Evolutionary conservation across 2,797 vertebrate species (phyloP), one percentile per base, ranked within the genome.

Genomic region (Agapornis canus): DNA sequence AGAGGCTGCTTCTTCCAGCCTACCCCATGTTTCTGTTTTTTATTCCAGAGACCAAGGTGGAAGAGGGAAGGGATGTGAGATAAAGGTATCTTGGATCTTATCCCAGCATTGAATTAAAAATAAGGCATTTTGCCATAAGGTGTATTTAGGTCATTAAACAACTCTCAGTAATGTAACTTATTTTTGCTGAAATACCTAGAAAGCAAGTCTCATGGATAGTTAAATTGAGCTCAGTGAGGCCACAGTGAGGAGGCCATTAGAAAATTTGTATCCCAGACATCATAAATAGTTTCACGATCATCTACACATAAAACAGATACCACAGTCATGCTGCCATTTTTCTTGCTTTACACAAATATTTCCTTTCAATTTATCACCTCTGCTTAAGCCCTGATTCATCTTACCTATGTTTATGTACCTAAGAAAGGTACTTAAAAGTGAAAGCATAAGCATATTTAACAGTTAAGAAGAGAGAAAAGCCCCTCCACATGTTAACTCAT

Each of bases 161-260:
- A 2, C 16, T 66, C 47, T 77, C 37, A 51, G 21, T 43, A n/a
- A 11, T 13, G 5, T 27, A 85, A 47, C 11, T 48, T 14, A 11
- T 4, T 89, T 82, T 85, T 77, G 14, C 21, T 71, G 48, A 56
- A 90, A 66, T 59, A 69, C 13, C 19, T 48, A 22, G 47, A 72
- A 85, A 48, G 6, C 14, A 16, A 60, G 17, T 32, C 25, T 54
- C 22, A 15, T 20, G 10, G 26, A 31, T 47, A 11, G 7, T 47
- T 78, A 64, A 20, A 45, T 9, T 26, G 60, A 42, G 3, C 2
- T 81, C 3, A 3, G 9, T 63, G 56, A 72, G 15, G 15, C 59
- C 17, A 51, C 1, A 31, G 5, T 52, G 45, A 85, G 56, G 6
- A 75, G 5, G 7, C 20, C 0, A 0, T 9, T 45, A 16, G 21